These are phyloP conservation scores for Cinclus mexicanus DNA, from an alignment of 2,113 vertebrate species.

Conservation along the genomic window DNA sequence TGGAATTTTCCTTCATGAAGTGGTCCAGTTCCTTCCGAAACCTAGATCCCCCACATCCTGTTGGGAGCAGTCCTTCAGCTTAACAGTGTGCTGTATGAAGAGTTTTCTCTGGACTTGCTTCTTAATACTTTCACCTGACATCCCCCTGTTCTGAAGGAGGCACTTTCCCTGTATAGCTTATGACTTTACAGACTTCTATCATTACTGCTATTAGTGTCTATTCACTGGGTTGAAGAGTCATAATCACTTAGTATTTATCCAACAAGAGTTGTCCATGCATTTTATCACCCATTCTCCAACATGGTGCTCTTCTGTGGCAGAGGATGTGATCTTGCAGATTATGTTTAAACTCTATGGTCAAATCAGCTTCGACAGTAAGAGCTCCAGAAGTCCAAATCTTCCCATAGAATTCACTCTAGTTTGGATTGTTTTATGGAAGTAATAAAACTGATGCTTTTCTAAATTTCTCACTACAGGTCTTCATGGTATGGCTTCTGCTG, in stretches of 20 bases:
- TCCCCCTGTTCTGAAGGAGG: neutral
- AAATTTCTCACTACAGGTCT: neutral
- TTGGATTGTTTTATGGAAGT: neutral
- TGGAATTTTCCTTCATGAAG: slow-evolving; percentile 20
- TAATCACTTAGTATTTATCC: neutral
- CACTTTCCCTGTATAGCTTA: neutral
- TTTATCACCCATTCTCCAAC: neutral
- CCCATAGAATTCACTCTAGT: neutral
- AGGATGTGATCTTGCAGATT: neutral
- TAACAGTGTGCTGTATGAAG: neutral
- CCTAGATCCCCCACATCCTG: slow-evolving; percentile 1
- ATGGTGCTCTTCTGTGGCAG: neutral
- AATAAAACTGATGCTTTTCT: neutral
- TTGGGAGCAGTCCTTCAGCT: neutral
- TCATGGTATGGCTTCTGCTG: neutral
- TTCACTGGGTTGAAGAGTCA: neutral
- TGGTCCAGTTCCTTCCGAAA: neutral
- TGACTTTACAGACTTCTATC: neutral
- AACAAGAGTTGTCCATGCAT: neutral
- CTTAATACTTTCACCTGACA: neutral
- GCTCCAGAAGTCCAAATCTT: neutral
- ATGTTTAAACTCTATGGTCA: neutral
- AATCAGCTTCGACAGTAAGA: neutral
- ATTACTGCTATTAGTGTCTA: neutral
- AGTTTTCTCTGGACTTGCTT: neutral